Conservation (phyloP, 2,888 invertebrate species). For the Malthinus seriepunctatus region DNA sequence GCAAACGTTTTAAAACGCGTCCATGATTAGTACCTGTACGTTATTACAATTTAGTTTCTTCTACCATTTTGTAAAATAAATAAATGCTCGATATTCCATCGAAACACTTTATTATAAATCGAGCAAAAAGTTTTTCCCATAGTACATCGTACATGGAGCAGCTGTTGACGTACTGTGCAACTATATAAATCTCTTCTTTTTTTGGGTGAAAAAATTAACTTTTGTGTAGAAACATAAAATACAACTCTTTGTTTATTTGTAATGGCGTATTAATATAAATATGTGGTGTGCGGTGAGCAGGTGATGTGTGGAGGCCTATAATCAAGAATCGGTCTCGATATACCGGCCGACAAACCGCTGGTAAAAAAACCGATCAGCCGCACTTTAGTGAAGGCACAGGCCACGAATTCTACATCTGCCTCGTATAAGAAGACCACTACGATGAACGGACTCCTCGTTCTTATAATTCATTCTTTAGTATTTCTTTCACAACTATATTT, state of each 20-base stretch:
- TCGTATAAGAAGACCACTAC: constrained; percentile 2
- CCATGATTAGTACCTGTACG: too few relatives aligned
- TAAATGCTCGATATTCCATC: too few relatives aligned
- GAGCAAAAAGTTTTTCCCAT: too few relatives aligned
- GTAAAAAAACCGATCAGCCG: constrained; percentile 42
- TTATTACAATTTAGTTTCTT: too few relatives aligned
- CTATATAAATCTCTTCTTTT: constrained; percentile 1
- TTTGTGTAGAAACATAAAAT: constrained; percentile 12
- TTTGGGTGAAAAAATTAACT: background rate
- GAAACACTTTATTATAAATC: too few relatives aligned
- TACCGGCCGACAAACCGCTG: constrained; percentile 43
- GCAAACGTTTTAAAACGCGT: too few relatives aligned
- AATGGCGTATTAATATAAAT: constrained; percentile 32
- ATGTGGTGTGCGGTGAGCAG: constrained; percentile 31
- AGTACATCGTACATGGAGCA: background rate
- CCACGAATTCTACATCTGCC: constrained; percentile 36
- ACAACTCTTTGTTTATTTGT: constrained; percentile 19
- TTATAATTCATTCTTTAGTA: constrained; percentile 37
- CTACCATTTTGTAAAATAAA: too few relatives aligned
- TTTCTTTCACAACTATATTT: constrained; percentile 38
- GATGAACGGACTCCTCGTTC: constrained; percentile 23
- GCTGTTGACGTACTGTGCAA: background rate
- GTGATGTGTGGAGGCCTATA: constrained; percentile 37
- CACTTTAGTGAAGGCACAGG: constrained; percentile 37
- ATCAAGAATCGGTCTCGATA: constrained; percentile 47